Evolutionary conservation across 2,113 vertebrate genomes (phyloP).

Genomic region (Natator depressus): DNA sequence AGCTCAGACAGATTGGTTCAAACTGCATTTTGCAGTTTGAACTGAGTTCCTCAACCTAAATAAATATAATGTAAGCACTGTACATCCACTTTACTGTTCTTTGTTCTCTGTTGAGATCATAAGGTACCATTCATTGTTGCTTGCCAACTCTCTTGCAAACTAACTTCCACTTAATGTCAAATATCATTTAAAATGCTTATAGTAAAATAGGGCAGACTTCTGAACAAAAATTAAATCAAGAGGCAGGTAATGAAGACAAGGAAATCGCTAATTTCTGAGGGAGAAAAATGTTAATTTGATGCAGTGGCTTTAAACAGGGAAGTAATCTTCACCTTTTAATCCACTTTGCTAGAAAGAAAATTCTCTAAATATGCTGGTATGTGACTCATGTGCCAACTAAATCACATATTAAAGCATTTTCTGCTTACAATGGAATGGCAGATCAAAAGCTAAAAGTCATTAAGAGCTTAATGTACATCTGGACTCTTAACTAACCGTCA

Average conservation of each 20-base stretch:
- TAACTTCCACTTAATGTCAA: constrained; percentile 43
- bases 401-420: constrained; percentile 20
- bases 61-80: background rate
- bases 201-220: constrained; percentile 1
- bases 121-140: background rate
- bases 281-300: constrained; percentile 1
- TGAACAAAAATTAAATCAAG: constrained; percentile 11
- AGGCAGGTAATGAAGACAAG: constrained; percentile 17
- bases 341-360: background rate
- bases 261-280: background rate
- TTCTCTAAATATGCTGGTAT: background rate
- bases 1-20: background rate
- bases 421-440: background rate
- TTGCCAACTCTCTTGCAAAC: constrained; percentile 34
- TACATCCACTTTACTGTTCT: background rate
- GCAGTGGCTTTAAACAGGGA: background rate
- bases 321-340: constrained; percentile 19
- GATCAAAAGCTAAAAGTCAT: constrained; percentile 42
- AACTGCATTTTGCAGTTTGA: background rate
- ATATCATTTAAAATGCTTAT: constrained; percentile 25
- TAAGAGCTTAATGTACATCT: background rate
- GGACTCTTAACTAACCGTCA: background rate
- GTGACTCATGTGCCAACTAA: background rate
- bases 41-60: background rate
- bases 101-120: constrained; percentile 31